Evolutionary conservation across 2,113 vertebrate species (phyloP), one percentile per base, ranked within the genome.

Genomic region (Sinocyclocheilus anophthalmus): DNA sequence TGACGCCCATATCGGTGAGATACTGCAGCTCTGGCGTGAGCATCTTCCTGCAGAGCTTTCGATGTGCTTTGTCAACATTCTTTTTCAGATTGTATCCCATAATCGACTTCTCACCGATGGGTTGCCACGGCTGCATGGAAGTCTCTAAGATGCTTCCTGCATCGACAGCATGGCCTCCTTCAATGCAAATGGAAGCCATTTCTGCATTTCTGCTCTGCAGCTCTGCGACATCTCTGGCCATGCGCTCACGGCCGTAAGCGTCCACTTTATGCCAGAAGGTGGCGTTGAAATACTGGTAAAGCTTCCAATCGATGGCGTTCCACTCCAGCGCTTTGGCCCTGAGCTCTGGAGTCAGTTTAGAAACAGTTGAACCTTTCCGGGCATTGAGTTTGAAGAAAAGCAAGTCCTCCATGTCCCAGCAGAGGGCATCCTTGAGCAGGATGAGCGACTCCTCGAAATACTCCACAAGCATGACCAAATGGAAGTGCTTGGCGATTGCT

Each of bases 21-120:
- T 99, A 99, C 91, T 99, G 98, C 88, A 99, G 94, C 93, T 99
- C 98, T 0, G 98, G 98, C 0, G 95, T 99, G 90, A 99, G 94
- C 98, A 99, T 99, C 92, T 98, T 98, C 11, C 97, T 96, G 87
- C 98, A 99, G 73, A 97, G 91, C 90, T 97, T 96, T 48, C 87
- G 92, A 61, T 99, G 94, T 22, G 93, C 94, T 91, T 93, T 95
- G 90, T 95, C 95, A 78, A 99, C 95, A 88, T 96, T 96, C 86
- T 97, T 97, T 89, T 98, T 98, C 91, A 99, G 94, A 93, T 99
- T 99, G 92, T 99, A 99, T 76, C 98, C 98, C 94, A 99, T 94
- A 92, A 99, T 99, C 87, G 96, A 96, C 87, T 96, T 97, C 90
- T 96, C 91, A 18, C 98, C 98, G 2, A 99, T 93, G 0, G 98